phyloP scores from a whole-genome alignment of 2,888 invertebrate genomes.

The Gymnocheta viridis region DNA sequence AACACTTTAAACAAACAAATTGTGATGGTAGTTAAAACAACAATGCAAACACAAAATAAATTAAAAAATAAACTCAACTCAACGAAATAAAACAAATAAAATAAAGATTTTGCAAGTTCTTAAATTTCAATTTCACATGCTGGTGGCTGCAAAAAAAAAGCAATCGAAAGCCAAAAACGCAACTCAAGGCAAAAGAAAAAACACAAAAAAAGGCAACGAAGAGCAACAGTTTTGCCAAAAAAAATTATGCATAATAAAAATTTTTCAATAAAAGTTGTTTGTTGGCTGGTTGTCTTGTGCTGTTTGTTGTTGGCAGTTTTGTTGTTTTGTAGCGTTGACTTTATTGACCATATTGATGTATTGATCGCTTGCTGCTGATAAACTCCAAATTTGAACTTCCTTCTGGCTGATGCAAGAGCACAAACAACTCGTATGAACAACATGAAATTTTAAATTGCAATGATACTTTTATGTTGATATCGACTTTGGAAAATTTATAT shows the following conservation, averaged over 20 bases:
- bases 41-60: constrained; percentile 69
- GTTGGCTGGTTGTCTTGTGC: constrained; percentile 34
- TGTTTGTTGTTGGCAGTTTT: constrained; percentile 42
- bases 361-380: constrained; percentile 73
- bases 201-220: constrained; percentile 33
- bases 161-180: constrained; percentile 1
- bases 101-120: constrained; percentile 59
- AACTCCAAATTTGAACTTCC: constrained; percentile 70
- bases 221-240: constrained; percentile 67
- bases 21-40: constrained; percentile 69
- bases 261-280: constrained; percentile 67
- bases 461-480: constrained; percentile 52
- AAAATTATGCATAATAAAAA: constrained; percentile 69
- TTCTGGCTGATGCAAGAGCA: constrained; percentile 31
- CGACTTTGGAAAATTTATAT: constrained; percentile 64
- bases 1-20: constrained; percentile 61
- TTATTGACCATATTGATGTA: constrained; percentile 75
- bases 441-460: constrained; percentile 69
- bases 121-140: constrained; percentile 71
- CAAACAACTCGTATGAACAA: constrained; percentile 22
- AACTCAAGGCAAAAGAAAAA: constrained; percentile 24
- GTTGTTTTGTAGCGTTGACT: constrained; percentile 69
- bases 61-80: constrained; percentile 56
- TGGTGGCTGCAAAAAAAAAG: constrained; percentile 30
- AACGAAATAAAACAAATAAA: constrained; percentile 35